Evolutionary conservation across 2,888 invertebrate species (phyloP), one percentile per base, ranked within the genome.

Genomic region (Tipula vernalis): DNA sequence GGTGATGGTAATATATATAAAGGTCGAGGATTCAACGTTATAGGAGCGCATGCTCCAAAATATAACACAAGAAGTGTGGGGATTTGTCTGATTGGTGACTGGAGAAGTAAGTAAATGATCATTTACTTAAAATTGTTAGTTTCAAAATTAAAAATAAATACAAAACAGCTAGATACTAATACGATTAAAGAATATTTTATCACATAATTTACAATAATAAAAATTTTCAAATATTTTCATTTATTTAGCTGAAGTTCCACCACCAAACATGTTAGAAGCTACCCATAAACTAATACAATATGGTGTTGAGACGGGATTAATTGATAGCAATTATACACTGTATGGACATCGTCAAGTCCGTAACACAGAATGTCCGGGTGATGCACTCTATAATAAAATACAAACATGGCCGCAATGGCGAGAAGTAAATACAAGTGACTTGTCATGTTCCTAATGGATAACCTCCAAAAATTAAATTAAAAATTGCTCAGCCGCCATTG

Each of bases 341-440:
- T 91, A 95, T 15, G 95, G 95, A 0, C 96, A 96, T 90, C 91
- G 93, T 71, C 94, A 94, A 89, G 94, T 93, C 5, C 90, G 93
- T 71, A 91, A 91, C n/a, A 96, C 96, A 0, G 94, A 94, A 88
- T 96, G 96, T 88, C 96, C 96, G 0, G 96, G 96, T 0, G 92
- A 92, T 3, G 91, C 93, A 0, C 91, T 96, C 0, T 93, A 93
- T 88, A 89, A 92, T 4, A 93, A 94, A 88, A 95, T 96, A 86
- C 91, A 93, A 1, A 93, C 91, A 0, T 96, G 95, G 96, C 92
- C 93, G 0, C 42, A 42, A 13, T 84, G 84, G 84, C 15, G n/a
- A 15, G 84, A 84, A 39, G 6, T 15, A 84, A 84, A 39, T 84
- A 13, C 10, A 28, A 71, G 6, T 57, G 51, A 57, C 0, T 5